A percentile compares a stretch with the other conserved stretches of the same genome.
These are phyloP conservation scores for Gyrodactylus bullatarudis DNA, from an alignment of 1,140 invertebrate genomes.

Conservation along the genomic window DNA sequence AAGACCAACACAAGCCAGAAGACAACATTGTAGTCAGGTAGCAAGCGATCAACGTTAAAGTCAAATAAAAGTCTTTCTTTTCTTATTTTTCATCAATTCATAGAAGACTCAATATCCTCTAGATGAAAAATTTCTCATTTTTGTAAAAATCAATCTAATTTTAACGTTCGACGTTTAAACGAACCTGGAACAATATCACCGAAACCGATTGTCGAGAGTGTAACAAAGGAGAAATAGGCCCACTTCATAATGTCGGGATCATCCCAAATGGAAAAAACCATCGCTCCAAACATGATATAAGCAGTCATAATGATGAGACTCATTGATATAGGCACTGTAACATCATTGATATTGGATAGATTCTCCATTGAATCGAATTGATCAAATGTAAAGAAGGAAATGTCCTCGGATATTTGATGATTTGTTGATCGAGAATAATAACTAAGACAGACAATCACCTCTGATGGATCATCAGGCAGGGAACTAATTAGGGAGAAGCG, in stretches of 20 bases:
- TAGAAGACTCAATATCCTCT: no score
- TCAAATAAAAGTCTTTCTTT: no score
- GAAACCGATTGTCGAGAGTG: conserved; percentile 42
- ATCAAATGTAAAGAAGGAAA: neutral
- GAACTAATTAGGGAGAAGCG: neutral
- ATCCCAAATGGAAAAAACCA: conserved; percentile 12
- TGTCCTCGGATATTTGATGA: neutral
- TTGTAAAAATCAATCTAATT: no score
- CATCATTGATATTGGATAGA: neutral
- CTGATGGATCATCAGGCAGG: neutral
- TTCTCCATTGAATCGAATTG: neutral
- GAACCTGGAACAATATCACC: conserved; percentile 52
- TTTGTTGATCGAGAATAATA: neutral
- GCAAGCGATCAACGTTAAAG: no score
- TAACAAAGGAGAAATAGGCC: conserved; percentile 73
- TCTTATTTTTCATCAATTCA: no score
- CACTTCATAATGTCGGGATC: conserved; percentile 58
- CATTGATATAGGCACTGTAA: conserved; percentile 5
- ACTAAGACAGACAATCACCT: neutral
- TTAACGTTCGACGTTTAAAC: conserved; percentile 8
- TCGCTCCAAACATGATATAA: conserved; percentile 7
- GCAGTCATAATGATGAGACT: conserved; percentile 6
- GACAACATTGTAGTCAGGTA: no score
- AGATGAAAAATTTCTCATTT: no score
- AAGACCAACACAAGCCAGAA: no score